phyloP scores from a whole-genome alignment of 2,797 vertebrate genomes.

The Furcifer pardalis region DNA sequence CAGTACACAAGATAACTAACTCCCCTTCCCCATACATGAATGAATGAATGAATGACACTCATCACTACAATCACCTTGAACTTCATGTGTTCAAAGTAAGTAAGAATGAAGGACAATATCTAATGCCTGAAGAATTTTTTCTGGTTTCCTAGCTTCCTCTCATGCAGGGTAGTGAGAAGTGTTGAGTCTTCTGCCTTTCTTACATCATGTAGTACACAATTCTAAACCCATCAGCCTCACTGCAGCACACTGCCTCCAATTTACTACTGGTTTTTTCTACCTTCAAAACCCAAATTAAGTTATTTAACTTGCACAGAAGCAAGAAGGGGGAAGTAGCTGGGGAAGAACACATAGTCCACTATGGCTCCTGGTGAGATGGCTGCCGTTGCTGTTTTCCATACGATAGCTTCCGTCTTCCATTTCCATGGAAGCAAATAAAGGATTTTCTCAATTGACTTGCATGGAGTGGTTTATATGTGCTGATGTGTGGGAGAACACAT shows the following conservation, averaged over 20 bases:
- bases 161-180: background rate
- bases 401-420: background rate
- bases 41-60: too few relatives aligned
- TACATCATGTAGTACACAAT: background rate
- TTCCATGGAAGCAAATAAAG: background rate
- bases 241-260: background rate
- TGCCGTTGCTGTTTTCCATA: background rate
- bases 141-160: background rate
- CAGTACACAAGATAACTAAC: too few relatives aligned
- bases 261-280: background rate
- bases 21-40: constrained; percentile 3
- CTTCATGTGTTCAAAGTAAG: background rate
- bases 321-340: background rate
- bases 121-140: background rate
- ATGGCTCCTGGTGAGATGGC: background rate
- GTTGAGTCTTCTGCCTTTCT: background rate
- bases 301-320: background rate
- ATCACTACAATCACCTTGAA: background rate
- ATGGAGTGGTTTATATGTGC: background rate
- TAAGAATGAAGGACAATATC: background rate
- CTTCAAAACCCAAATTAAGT: background rate
- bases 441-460: background rate
- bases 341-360: background rate
- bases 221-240: background rate
- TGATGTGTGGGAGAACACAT: too few relatives aligned